Conservation (phyloP, 2,113 vertebrate genomes). For the Epinephelus fuscoguttatus region DNA sequence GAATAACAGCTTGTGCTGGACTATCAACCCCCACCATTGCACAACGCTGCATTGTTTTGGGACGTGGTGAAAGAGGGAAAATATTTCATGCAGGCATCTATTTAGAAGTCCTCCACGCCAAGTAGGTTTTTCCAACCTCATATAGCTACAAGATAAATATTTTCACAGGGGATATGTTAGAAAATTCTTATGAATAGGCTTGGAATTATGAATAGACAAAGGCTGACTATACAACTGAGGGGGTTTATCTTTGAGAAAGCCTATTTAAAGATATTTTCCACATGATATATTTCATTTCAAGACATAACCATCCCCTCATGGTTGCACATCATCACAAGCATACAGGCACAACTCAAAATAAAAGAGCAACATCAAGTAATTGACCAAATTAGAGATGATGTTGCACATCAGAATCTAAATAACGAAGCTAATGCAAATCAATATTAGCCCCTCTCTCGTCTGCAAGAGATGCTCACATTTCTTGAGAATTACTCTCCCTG, state of each 20-base stretch:
- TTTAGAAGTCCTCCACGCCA: conserved; percentile 50
- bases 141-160: conserved; percentile 62
- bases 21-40: conserved; percentile 29
- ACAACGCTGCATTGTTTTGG: conserved; percentile 73
- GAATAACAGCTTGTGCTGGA: conserved; percentile 58
- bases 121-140: conserved; percentile 65
- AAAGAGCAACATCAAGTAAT: not conserved
- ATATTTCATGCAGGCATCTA: conserved; percentile 57
- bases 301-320: conserved; percentile 2
- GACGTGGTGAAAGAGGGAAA: conserved; percentile 49
- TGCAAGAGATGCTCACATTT: conserved; percentile 2
- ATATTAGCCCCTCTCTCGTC: not conserved
- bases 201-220: conserved; percentile 63
- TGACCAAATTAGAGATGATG: not conserved
- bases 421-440: conserved; percentile 9
- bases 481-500: conserved; percentile 2
- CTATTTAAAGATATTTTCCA: conserved; percentile 35
- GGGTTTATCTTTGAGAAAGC: conserved; percentile 24
- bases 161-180: conserved; percentile 64
- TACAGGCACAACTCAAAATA: not conserved
- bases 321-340: not conserved
- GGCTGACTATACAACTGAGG: conserved; percentile 36
- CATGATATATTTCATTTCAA: conserved; percentile 26
- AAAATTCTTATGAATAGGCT: conserved; percentile 48
- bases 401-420: not conserved